Evolutionary conservation across 2,113 vertebrate genomes (phyloP).

Genomic region (Ptilonorhynchus violaceus): DNA sequence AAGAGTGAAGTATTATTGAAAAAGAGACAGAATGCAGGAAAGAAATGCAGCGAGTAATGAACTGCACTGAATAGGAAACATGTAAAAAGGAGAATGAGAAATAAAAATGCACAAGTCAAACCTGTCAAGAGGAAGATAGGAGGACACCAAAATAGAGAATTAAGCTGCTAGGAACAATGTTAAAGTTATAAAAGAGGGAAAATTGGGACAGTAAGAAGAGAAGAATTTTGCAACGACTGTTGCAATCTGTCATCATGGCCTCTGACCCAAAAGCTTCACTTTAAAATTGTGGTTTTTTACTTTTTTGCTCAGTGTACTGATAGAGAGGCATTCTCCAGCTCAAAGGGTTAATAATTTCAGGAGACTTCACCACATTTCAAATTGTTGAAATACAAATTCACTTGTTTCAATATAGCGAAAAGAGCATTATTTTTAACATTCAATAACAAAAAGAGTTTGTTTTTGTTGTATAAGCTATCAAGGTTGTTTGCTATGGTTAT

Average conservation of each 20-base stretch:
- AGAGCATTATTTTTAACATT: not conserved
- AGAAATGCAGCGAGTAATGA: not conserved
- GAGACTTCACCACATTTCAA: not conserved
- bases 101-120: not conserved
- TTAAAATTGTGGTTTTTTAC: not conserved
- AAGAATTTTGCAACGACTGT: not conserved
- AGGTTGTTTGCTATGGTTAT: not conserved
- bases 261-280: not conserved
- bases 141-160: not conserved
- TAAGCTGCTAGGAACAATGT: not conserved
- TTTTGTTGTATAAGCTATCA: not conserved
- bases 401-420: not conserved
- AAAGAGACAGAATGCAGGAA: not conserved
- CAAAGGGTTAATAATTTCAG: not conserved
- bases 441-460: not conserved
- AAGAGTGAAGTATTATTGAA: not conserved
- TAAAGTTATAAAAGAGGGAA: not conserved
- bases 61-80: not conserved
- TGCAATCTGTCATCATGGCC: not conserved
- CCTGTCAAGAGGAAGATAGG: not conserved
- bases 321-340: not conserved
- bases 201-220: not conserved
- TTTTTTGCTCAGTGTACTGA: not conserved
- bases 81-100: not conserved
- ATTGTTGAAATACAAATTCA: not conserved